Base-by-base conservation (phyloP, 2,888 invertebrate genomes). In the Pyrrhosoma nymphula region DNA sequence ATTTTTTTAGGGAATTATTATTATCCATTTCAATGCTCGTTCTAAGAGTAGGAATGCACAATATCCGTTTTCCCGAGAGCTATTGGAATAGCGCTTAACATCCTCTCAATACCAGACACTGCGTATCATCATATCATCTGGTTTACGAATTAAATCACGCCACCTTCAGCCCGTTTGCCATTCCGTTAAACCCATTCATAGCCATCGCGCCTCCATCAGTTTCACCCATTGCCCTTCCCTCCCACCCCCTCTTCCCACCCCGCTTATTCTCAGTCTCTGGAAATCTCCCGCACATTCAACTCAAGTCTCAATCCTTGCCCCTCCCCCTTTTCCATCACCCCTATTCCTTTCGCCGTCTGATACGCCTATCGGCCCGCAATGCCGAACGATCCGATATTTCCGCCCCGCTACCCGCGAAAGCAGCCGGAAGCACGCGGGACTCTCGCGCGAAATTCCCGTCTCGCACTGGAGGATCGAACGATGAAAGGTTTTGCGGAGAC, bases 331-430 rank as follows among this genome's bases (percentile, higher is more conserved):
- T 35, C 82, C 30, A 35, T 35, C 82, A 18, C 82, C 35, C 82
- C 30, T 16, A 82, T 82, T 82, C 82, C 82, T 82, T n/a, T 14
- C 26, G 10, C 60, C 18, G 20, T 47, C 20, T 10, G 69, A 69
- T 69, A 35, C 14, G 35, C 8, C 82, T 26, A 82, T 82, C 82
- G 35, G 82, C 55, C 91, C 60, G 63, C n/a, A 75, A 69, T 69
- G 26, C 69, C 93, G 47, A 93, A 93, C 69, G 93, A 39, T 63
- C 93, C 93, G 93, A 93, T 93, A 93, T 93, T 93, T 93, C 93
- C 93, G 93, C 69, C 69, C 93, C 47, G 93, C 26, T 93, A 69
- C 93, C 39, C 69, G 93, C 93, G 69, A 93, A 93, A 93, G 69
- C 93, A 47, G 69, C 69, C 75, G 93, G 93, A 93, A 93, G 93